phyloP scores from a whole-genome alignment of 2,888 invertebrate species.

The Amblyjoppa proteus region DNA sequence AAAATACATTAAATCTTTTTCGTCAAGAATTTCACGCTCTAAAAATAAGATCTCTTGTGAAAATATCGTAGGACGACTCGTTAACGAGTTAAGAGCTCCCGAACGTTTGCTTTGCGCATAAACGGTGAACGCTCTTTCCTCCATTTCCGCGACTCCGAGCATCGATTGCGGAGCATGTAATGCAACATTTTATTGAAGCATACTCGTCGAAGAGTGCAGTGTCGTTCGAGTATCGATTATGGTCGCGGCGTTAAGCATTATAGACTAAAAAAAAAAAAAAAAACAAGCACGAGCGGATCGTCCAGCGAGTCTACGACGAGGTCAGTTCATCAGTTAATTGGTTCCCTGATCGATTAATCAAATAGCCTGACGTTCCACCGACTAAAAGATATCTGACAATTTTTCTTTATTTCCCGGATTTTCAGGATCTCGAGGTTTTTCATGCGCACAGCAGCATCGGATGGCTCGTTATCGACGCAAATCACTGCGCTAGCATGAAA shows the following conservation, averaged over 20 bases:
- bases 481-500: background rate
- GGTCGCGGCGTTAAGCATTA: slow-evolving; percentile 6
- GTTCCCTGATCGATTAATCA: too few species aligned
- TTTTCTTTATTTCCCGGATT: too few species aligned
- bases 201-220: background rate
- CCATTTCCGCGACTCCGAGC: background rate
- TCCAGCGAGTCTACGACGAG: slow-evolving; percentile 16
- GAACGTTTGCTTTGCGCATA: background rate
- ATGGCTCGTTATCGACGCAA: too few species aligned
- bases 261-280: too few species aligned
- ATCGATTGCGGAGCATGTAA: background rate
- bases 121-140: background rate
- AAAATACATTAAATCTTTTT: background rate
- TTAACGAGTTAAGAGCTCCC: background rate
- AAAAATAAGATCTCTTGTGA: background rate
- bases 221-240: slow-evolving; percentile 44
- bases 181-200: background rate
- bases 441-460: too few species aligned
- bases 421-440: too few species aligned
- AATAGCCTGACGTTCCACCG: too few species aligned
- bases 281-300: background rate
- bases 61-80: background rate
- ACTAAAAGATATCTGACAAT: too few species aligned
- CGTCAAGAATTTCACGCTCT: background rate
- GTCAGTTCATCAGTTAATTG: too few species aligned